Evolutionary conservation across 2,888 invertebrate genomes (phyloP), one percentile per base, ranked within the genome.

Genomic region (Phaonia tiefii): DNA sequence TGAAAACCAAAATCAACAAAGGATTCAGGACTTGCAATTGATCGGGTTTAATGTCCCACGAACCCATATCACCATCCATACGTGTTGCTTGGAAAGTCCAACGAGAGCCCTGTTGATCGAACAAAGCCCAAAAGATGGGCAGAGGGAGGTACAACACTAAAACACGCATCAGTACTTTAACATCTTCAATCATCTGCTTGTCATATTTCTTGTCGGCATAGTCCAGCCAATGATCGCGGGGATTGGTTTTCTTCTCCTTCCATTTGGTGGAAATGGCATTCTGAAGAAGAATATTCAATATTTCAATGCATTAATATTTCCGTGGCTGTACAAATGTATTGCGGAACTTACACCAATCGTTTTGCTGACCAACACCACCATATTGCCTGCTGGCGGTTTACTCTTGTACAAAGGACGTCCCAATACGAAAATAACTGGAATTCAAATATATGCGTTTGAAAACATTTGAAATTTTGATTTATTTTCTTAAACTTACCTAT

Each of bases 11-110:
- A 85, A 98, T 96, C 42, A 98, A 91, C 3, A 97, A 88, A 0
- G 98, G 98, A 91, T 98, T 98, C 1, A 98, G 90, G 77, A 98
- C 96, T 92, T 98, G 98, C 94, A 99, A 95, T 79, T 99, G 99
- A 91, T 99, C 99, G 0, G 99, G 97, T 85, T 97, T 95, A 17
- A 97, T 91, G 0, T 93, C 92, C 91, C 93, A 95, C 70, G 92
- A 92, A 0, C 95, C 95, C 76, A 97, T 92, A 81, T 94, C 92
- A 25, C 97, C 97, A 85, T 95, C 92, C 98, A 98, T 98, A 84
- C 95, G 93, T 11, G 95, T 94, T 0, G 98, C 98, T 92, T 98
- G 98, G 90, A 98, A 95, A 0, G 97, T 97, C 98, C 98, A 98
- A 79, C 96, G 93, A 0, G 97, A 97, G 20, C 96, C 97, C 93